phyloP scores from a whole-genome alignment of 2,888 invertebrate species.

The Spodoptera picta region DNA sequence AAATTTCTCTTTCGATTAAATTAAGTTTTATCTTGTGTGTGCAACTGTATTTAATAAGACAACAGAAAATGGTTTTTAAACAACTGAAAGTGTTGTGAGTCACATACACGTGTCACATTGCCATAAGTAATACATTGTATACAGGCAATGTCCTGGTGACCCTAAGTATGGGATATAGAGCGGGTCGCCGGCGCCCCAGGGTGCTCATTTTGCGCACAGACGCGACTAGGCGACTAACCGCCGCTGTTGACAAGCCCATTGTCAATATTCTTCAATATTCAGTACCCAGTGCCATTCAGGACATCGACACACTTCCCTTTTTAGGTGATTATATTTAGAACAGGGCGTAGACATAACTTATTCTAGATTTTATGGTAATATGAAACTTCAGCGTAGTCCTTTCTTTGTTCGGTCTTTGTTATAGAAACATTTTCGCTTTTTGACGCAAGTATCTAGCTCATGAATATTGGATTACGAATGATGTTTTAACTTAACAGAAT shows the following conservation, averaged over 20 bases:
- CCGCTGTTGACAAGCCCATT: constrained; percentile 67
- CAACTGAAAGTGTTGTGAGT: too few species aligned
- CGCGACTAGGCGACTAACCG: constrained; percentile 70
- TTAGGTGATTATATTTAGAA: constrained; percentile 54
- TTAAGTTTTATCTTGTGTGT: neutral
- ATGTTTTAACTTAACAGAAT: constrained; percentile 30
- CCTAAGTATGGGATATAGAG: constrained; percentile 56
- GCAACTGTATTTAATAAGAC: too few species aligned
- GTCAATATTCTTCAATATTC: constrained; percentile 44
- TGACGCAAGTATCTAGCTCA: constrained; percentile 19
- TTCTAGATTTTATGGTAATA: constrained; percentile 44
- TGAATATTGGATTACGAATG: constrained; percentile 27
- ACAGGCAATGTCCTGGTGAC: constrained; percentile 35
- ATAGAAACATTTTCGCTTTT: constrained; percentile 25
- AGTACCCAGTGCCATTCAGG: constrained; percentile 51
- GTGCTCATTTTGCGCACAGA: constrained; percentile 64
- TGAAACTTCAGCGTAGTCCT: constrained; percentile 19
- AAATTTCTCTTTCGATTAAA: constrained; percentile 1
- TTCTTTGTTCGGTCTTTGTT: constrained; percentile 32
- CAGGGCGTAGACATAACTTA: constrained; percentile 34
- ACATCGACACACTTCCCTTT: constrained; percentile 59
- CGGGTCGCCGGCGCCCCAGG: constrained; percentile 61
- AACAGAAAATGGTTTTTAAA: too few species aligned
- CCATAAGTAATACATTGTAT: constrained; percentile 9
- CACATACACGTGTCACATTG: too few species aligned